Evolutionary conservation across 2,888 invertebrate species (phyloP).

Genomic region (Toxonevra muliebris): DNA sequence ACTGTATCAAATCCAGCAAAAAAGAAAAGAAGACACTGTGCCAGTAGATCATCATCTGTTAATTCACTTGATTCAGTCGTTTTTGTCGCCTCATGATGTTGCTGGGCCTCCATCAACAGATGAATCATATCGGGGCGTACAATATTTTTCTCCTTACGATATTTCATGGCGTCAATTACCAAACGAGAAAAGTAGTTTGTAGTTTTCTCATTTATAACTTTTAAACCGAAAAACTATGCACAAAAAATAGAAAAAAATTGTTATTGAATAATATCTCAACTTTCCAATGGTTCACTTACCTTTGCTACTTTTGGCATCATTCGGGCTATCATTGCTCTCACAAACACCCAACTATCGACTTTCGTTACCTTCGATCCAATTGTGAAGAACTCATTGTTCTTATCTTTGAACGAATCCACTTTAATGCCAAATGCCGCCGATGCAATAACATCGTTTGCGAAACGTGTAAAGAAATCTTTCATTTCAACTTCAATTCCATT

Average conservation of each 20-base stretch:
- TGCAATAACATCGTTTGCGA: constrained; percentile 65
- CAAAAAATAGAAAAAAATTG: not conserved
- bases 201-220: constrained; percentile 42
- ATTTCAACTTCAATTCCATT: constrained; percentile 56
- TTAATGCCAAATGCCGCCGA: constrained; percentile 65
- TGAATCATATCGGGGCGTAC: constrained; percentile 68
- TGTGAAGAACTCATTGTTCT: constrained; percentile 68
- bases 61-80: constrained; percentile 56
- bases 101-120: constrained; percentile 66
- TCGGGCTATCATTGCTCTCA: constrained; percentile 33
- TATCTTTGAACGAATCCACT: constrained; percentile 68
- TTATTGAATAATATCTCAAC: no score
- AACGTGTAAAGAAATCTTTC: constrained; percentile 59
- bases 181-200: constrained; percentile 60
- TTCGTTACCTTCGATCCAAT: constrained; percentile 66
- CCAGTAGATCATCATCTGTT: constrained; percentile 67
- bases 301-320: constrained; percentile 43
- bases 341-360: constrained; percentile 48
- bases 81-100: constrained; percentile 43
- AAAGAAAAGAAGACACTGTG: constrained; percentile 69
- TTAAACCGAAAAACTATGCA: constrained; percentile 24
- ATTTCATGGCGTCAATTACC: constrained; percentile 62
- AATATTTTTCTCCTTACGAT: constrained; percentile 61
- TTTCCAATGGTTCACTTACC: constrained; percentile 37
- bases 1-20: constrained; percentile 68